Base-by-base conservation (phyloP, 2,888 invertebrate genomes). In the Cheilosia soror region DNA sequence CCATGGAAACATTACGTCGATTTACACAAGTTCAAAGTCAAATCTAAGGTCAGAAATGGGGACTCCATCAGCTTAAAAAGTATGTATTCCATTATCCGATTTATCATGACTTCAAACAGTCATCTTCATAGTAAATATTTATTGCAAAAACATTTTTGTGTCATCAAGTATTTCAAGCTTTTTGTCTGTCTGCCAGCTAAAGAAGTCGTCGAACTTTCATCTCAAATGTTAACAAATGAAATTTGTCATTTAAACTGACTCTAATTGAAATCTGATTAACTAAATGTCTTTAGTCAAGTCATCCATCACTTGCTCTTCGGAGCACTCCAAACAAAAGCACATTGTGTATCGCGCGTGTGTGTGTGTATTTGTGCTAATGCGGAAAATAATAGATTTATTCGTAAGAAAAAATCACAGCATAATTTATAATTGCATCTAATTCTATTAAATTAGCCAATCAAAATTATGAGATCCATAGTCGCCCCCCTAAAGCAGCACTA, bases 371-470 rank as follows among this genome's bases (percentile, higher is more conserved):
- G 44, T 2, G 37, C 37, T 11, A 37, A 37, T 37, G 37, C 20
- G 37, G n/a, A 31, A 66, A 53, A 40, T 11, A 58, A 71, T 33
- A 69, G 13, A 68, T 76, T 53, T 20, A 60, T 76, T 33, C 7
- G 11, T 31, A 42, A n/a, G 27, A 72, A 71, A 57, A 71, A 53
- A 44, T 60, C 6, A n/a, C 20, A 13, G 11, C 25, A 58, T 78
- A 49, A 83, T 79, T 78, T 49, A 55, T 73, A 75, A 79, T 79
- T 73, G 15, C 37, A 68, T 57, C 66, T 85, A 71, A 76, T 81
- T 71, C 51, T 72, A 80, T 81, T 44, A 76, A 76, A 71, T 76
- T 73, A 81, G 62, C 85, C 85, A 85, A 85, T 85, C 81, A 77
- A 76, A 85, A 63, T 63, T 42, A 72, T 40, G 49, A 60, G 27